phyloP scores from a whole-genome alignment of 1,140 invertebrate species.

The Cyphomyrmex costatus region DNA sequence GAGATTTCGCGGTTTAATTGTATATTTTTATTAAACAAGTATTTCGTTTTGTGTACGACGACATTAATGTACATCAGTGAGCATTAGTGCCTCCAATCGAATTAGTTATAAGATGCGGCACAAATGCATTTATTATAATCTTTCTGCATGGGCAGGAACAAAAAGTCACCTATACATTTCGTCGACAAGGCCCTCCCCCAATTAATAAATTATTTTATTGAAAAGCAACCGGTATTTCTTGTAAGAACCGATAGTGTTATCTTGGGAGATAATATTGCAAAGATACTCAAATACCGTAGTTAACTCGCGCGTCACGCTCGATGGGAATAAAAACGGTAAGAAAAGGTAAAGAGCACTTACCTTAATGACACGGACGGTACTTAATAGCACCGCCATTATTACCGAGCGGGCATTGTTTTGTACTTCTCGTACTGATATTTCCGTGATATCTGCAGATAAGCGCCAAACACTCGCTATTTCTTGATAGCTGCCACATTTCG shows the following conservation, averaged over 20 bases:
- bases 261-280: slow-evolving; percentile 55
- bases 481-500: slow-evolving; percentile 36
- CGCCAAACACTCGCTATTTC: not conserved
- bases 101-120: not conserved
- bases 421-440: slow-evolving; percentile 48
- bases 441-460: slow-evolving; percentile 21
- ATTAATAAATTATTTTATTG: slow-evolving; percentile 48
- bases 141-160: not conserved
- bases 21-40: too few species aligned
- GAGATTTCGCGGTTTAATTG: too few species aligned
- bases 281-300: slow-evolving; percentile 51
- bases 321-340: slow-evolving; percentile 56
- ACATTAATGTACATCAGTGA: too few species aligned
- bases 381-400: slow-evolving; percentile 55
- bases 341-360: slow-evolving; percentile 61
- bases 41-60: too few species aligned
- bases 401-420: slow-evolving; percentile 36
- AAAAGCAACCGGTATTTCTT: slow-evolving; percentile 47
- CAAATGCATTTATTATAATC: slow-evolving; percentile 14
- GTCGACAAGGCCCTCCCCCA: not conserved
- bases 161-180: slow-evolving; percentile 35
- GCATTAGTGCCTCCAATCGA: too few species aligned
- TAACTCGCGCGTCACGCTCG: slow-evolving; percentile 46
- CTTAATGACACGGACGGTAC: slow-evolving; percentile 55
- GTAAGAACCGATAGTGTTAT: slow-evolving; percentile 16